phyloP scores from a whole-genome alignment of 2,888 invertebrate species.

The Mesoligia furuncula region DNA sequence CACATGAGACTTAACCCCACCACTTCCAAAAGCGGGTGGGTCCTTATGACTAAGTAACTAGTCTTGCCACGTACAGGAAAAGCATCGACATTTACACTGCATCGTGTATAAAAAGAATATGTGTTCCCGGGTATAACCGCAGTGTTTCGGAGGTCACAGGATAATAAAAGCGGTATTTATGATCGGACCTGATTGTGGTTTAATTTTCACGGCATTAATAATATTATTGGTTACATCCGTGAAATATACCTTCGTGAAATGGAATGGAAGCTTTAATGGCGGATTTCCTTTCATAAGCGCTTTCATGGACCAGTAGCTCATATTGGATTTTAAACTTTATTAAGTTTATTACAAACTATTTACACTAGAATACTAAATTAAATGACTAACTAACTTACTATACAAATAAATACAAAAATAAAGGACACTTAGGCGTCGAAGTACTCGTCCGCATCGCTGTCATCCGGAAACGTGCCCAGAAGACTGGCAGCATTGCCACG shows the following conservation, averaged over 20 bases:
- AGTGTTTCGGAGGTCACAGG: slow-evolving; percentile 5
- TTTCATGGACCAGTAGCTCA: too few relatives aligned
- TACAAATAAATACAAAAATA: too few relatives aligned
- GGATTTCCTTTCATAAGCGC: too few relatives aligned
- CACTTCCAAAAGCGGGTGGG: neutral
- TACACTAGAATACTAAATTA: too few relatives aligned
- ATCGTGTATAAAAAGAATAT: slow-evolving; percentile 31
- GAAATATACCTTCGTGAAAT: neutral
- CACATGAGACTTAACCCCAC: slow-evolving; percentile 12
- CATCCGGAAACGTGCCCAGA: too few relatives aligned
- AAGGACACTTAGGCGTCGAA: too few relatives aligned
- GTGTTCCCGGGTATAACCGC: slow-evolving; percentile 12
- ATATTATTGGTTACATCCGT: slow-evolving; percentile 13
- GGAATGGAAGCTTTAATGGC: neutral
- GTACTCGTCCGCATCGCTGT: too few relatives aligned
- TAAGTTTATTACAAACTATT: too few relatives aligned
- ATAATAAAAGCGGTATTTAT: slow-evolving; percentile 35
- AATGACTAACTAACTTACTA: too few relatives aligned
- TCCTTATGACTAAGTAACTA: slow-evolving; percentile 40
- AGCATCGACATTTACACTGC: slow-evolving; percentile 3
- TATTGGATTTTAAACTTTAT: too few relatives aligned
- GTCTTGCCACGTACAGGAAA: slow-evolving; percentile 6
- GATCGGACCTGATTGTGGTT: slow-evolving; percentile 12
- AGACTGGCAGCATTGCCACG: too few relatives aligned
- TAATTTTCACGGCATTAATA: slow-evolving; percentile 17